Conservation (phyloP, 2,113 vertebrate genomes). For the Larimichthys crocea region DNA sequence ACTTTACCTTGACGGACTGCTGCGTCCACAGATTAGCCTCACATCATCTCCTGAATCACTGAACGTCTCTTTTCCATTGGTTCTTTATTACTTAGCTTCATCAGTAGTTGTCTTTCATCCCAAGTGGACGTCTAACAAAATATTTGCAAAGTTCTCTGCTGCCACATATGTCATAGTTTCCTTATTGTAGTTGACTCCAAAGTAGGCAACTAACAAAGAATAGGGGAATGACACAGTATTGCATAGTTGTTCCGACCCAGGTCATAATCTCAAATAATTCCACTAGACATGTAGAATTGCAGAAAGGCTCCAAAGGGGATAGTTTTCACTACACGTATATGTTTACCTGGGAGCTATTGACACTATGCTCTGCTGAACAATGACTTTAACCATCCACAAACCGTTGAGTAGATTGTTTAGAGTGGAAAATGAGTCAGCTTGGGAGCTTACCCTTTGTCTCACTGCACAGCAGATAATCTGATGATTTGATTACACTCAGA, state of each 20-base stretch:
- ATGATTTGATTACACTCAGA: slow-evolving; percentile 72
- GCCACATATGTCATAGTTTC: background rate
- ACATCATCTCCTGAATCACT: slow-evolving; percentile 6
- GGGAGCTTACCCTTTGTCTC: slow-evolving; percentile 36
- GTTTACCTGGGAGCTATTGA: slow-evolving; percentile 49
- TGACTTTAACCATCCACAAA: slow-evolving; percentile 37
- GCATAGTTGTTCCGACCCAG: slow-evolving; percentile 46
- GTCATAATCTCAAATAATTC: slow-evolving; percentile 61
- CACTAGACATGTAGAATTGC: slow-evolving; percentile 46
- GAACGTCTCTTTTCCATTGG: slow-evolving; percentile 1
- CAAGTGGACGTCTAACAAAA: slow-evolving; percentile 32
- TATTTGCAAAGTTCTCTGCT: background rate
- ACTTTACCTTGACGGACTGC: slow-evolving; percentile 48
- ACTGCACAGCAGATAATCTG: slow-evolving; percentile 63
- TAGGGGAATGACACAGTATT: slow-evolving; percentile 41
- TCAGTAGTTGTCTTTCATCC: background rate
- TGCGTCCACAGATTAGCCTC: slow-evolving; percentile 55
- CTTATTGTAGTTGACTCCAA: slow-evolving; percentile 10
- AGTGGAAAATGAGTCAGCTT: slow-evolving; percentile 39
- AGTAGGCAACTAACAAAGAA: slow-evolving; percentile 39
- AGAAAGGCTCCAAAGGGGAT: slow-evolving; percentile 35
- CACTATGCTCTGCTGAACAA: slow-evolving; percentile 35
- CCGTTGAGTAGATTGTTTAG: slow-evolving; percentile 26
- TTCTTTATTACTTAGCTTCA: slow-evolving; percentile 11
- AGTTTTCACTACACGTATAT: slow-evolving; percentile 10